Evolutionary conservation across 2,888 invertebrate genomes (phyloP), one percentile per base, ranked within the genome.

Genomic region (Dynastes grantii): DNA sequence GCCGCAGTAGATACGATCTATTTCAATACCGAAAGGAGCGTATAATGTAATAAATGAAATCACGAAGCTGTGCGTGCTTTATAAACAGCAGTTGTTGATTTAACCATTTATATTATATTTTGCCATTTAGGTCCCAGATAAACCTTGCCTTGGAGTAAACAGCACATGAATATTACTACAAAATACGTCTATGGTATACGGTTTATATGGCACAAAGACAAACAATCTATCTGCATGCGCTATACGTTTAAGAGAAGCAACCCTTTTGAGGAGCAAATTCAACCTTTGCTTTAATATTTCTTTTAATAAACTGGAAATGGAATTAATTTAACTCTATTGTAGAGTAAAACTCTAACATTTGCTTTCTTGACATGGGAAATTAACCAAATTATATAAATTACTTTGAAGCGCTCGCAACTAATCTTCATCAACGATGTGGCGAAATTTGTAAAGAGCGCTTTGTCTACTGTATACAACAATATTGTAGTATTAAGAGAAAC

Each of bases 71-170:
- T 49, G 53, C 32, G 53, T 32, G 29, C 53, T 70, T 70, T 53
- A 32, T 55, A 70, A 70, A 53, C 32, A 70, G 53, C 70, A 70
- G 53, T 32, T 70, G 70, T 32, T 53, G 70, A 8, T 29, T 27
- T 70, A 70, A 70, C 64, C 37, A 8, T 22, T 22, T 22, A 22
- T 22, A 22, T 22, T 22, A 22, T 16, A 37, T 37, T 64, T 8
- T n/a, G 32, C 64, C 40, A 64, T 64, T 64, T 37, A n/a, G 16
- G 6, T 64, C 32, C 8, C 4, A 5, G n/a, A 64, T 37, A 32
- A 5, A 58, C 13, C 5, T n/a, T 58, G 5, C 55, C 22, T 58
- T 58, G 8, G 0, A 58, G 22, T 22, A 58, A 58, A 16, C 16
- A 58, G 1, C 8, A 6, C 22, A 9, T 16, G 6, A 53, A 16